Base-by-base conservation (phyloP, 2,797 vertebrate species). In the Pseudomugil gertrudae region DNA sequence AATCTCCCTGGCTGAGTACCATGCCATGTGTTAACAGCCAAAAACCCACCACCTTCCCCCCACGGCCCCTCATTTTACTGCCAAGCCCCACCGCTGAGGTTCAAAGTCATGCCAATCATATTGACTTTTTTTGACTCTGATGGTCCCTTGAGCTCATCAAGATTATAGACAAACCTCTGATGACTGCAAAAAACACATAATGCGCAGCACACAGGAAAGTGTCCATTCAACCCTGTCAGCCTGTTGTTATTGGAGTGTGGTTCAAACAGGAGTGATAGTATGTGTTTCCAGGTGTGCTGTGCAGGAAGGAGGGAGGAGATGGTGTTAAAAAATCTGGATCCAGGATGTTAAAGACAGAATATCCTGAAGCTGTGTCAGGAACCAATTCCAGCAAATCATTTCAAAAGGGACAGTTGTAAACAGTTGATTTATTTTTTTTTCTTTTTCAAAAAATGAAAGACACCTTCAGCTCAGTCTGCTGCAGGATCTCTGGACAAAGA, bases 1-100 rank as follows among this genome's bases (percentile, higher is more conserved):
- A 93, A 95, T 95, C 93, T 94, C 89, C 74, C 89, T 89, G 90
- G 87, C 90, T 92, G 92, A 93, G 89, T 87, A 84, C 84, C 80
- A 80, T 76, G 81, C 90, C 86, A 90, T 90, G 90, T 92, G 90
- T 92, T 93, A 92, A 91, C 89, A 87, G 92, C 87, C 91, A 90
- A 89, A 84, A 83, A 71, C 75, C 78, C 57, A 57, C 55, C 58
- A 57, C 19, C 43, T n/a, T 0, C 2, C 43, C 57, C 43, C 36
- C 32, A 32, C 32, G 32, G 32, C 32, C 66, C 57, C 56, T 69
- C 72, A 35, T 79, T 52, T 76, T 80, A 82, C 67, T 65, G 65
- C 90, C 81, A 80, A 89, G 84, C 83, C 78, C 79, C 80, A 89
- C 76, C 87, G 78, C 84, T 81, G 74, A 89, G 87, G 90, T 90